Evolutionary conservation across 2,888 invertebrate genomes (phyloP).

Genomic region (Pediacus dermestoides): DNA sequence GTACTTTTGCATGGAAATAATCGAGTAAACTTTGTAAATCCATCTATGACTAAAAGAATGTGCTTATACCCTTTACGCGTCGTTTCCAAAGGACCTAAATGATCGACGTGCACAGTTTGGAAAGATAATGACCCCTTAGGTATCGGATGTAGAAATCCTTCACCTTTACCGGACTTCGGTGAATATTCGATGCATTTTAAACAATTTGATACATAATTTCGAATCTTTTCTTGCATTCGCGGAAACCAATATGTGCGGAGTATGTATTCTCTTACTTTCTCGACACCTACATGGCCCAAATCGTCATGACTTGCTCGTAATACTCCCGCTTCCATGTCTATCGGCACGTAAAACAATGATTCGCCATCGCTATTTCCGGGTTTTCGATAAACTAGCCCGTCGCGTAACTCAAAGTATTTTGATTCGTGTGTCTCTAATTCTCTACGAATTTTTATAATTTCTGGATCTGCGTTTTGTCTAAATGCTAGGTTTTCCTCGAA

Average conservation of each 20-base stretch:
- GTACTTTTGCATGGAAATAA: conserved; percentile 28
- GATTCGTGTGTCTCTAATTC: conserved; percentile 5
- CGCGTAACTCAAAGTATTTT: conserved; percentile 9
- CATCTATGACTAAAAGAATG: conserved; percentile 32
- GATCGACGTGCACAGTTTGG: conserved; percentile 31
- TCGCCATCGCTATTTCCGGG: conserved; percentile 3
- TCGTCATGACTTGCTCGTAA: conserved; percentile 31
- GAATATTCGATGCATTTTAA: conserved; percentile 32
- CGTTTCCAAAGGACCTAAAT: conserved; percentile 30
- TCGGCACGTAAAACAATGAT: conserved; percentile 23
- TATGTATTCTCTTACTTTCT: conserved; percentile 32
- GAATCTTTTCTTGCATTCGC: conserved; percentile 28
- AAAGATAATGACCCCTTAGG: conserved; percentile 32
- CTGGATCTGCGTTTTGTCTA: conserved; percentile 10
- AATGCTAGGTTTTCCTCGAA: conserved; percentile 13
- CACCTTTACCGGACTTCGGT: conserved; percentile 23
- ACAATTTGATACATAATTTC: conserved; percentile 31
- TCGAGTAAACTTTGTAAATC: conserved; percentile 32
- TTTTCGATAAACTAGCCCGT: conserved; percentile 15
- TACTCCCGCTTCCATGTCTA: conserved; percentile 28
- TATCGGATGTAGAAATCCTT: conserved; percentile 32
- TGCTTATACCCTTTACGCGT: conserved; percentile 21
- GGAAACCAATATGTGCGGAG: conserved; percentile 37
- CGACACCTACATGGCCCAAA: conserved; percentile 35
- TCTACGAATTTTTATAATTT: conserved; percentile 10